Evolutionary conservation across 2,888 invertebrate genomes (phyloP).

Genomic region (Tipula helvola): DNA sequence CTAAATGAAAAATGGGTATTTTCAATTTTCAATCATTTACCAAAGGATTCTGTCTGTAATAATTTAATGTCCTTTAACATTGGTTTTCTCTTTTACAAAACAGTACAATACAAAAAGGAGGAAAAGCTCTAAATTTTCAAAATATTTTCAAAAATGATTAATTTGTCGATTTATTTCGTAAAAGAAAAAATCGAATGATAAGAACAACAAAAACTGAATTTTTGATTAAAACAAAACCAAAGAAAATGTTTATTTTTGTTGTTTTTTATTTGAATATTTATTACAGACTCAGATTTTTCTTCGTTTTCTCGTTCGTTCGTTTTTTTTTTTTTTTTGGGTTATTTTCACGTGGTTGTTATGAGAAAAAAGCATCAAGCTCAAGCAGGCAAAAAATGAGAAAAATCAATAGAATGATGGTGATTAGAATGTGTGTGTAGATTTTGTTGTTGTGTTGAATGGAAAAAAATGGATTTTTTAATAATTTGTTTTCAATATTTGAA

Average conservation of each 20-base stretch:
- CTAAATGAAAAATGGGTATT: not conserved
- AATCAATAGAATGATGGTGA: not conserved
- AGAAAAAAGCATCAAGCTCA: not conserved
- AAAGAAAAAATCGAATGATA: not conserved
- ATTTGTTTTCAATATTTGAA: conserved; percentile 4
- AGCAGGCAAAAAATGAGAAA: not conserved
- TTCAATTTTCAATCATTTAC: not conserved
- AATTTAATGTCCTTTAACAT: not conserved
- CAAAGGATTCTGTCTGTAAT: not conserved
- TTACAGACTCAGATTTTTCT: not conserved
- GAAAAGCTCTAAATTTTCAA: not conserved
- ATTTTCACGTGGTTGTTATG: not conserved
- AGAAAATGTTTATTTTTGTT: not conserved
- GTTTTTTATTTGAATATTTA: not conserved
- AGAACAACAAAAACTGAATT: not conserved
- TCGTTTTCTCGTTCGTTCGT: not conserved
- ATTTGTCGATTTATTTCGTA: not conserved
- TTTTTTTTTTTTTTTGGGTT: not conserved
- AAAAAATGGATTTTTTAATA: not conserved
- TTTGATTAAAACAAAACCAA: not conserved
- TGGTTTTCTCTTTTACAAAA: not conserved
- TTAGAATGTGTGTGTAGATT: not conserved
- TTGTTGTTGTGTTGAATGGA: not conserved
- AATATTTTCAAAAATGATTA: not conserved
- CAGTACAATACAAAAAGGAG: not conserved